These are phyloP conservation scores for Leptonema lineaticorne DNA, from an alignment of 1,140 invertebrate species.

Conservation along the genomic window DNA sequence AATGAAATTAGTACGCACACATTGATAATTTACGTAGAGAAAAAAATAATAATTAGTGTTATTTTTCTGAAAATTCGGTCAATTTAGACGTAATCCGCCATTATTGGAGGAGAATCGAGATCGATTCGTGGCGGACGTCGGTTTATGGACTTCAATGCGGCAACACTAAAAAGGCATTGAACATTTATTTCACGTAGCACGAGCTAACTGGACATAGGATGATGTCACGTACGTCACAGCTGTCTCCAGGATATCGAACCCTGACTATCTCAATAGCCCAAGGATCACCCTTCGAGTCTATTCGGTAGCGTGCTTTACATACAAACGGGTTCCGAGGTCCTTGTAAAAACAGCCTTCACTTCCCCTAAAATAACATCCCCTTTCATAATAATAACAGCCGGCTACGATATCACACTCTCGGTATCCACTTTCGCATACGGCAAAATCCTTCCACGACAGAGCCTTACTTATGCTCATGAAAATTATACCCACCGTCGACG, in stretches of 20 bases:
- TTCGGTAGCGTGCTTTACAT: slow-evolving; percentile 19
- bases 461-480: too few species aligned
- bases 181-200: slow-evolving; percentile 17
- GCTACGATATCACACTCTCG: not conserved
- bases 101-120: not conserved
- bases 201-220: slow-evolving; percentile 4
- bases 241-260: slow-evolving; percentile 32
- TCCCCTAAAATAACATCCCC: not conserved
- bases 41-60: too few species aligned
- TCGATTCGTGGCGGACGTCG: too few species aligned
- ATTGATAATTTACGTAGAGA: too few species aligned
- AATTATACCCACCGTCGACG: too few species aligned
- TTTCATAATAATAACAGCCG: not conserved
- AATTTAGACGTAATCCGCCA: not conserved
- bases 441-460: too few species aligned
- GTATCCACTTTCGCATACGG: too few species aligned
- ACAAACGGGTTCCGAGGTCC: not conserved
- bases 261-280: slow-evolving; percentile 7
- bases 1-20: too few species aligned
- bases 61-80: too few species aligned
- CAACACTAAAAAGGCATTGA: not conserved
- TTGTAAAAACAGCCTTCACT: not conserved
- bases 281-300: slow-evolving; percentile 20
- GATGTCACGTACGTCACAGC: slow-evolving; percentile 35
- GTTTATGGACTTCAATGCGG: too few species aligned